Base-by-base conservation (phyloP, 2,113 vertebrate genomes). In the Paramormyrops kingsleyae region DNA sequence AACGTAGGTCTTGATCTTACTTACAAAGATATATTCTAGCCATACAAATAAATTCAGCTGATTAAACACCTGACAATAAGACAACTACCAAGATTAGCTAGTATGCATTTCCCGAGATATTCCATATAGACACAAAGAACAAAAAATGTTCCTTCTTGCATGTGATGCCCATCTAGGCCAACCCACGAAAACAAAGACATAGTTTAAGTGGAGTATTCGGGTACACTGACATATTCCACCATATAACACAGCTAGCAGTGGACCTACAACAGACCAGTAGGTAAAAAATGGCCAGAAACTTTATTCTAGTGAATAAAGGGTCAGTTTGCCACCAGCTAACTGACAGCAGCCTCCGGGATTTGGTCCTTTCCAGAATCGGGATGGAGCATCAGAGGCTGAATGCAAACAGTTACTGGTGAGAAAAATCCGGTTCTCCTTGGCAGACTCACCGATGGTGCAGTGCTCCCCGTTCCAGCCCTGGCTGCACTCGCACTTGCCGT, bases 391-490 rank as follows among this genome's bases (percentile, higher is more conserved):
- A 27, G 24, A 70, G 62, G 62, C 74, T 17, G 35, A 35, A 42
- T 5, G 39, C 35, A 42, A 70, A 27, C 3, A 13, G n/a, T 31
- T 70, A 80, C 35, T 7, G 15, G 35, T 42, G 35, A 42, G 74
- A 80, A 42, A 19, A 42, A 42, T 35, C 15, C 74, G 13, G 35
- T 42, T 39, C 6, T 9, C 74, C 35, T 42, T 80, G 35, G 15
- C 74, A 80, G 52, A 56, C 94, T 44, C 96, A 99, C 99, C 98
- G 89, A 99, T 99, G 90, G 98, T 99, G 91, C 99, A 99, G 95
- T 99, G 98, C 92, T 99, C 99, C 59, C 99, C 99, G 0, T 97
- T 99, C 99, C 99, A 99, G 89, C 99, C 99, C 93, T 99, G 99
- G 95, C 96, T 97, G 91, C 99, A 99, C 93, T 99, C 98, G 47